Percentiles rank a stretch among this genome's conserved stretches.
Conservation (phyloP, 1,140 invertebrate species). For the Tetraneura akinire region DNA sequence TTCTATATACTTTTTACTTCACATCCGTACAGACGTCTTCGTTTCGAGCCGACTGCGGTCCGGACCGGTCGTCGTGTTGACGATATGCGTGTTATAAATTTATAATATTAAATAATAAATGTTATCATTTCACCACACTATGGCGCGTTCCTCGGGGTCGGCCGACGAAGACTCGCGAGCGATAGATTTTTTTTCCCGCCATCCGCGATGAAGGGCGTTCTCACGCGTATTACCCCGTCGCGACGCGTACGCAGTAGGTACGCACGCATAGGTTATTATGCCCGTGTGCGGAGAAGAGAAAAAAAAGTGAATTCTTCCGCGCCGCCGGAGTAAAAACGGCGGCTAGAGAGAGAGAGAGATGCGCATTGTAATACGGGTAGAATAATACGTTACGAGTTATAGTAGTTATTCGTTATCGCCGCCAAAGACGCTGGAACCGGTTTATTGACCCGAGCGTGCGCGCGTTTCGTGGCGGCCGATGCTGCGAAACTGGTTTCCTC, state of each 20-base stretch:
- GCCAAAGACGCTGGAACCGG: slow-evolving; percentile 33
- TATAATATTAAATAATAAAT: too few species aligned
- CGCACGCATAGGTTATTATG: too few species aligned
- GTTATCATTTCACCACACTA: too few species aligned
- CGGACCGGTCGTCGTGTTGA: too few species aligned
- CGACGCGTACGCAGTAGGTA: too few species aligned
- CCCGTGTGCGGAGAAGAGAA: not conserved
- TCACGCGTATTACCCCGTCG: not conserved
- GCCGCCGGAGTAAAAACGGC: too few species aligned
- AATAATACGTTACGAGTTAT: too few species aligned
- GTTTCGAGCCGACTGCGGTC: too few species aligned
- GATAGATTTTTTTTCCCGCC: slow-evolving; percentile 43
- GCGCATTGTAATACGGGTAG: too few species aligned
- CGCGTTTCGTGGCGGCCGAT: not conserved
- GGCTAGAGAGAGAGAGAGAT: not conserved
- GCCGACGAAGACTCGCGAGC: not conserved
- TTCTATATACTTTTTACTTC: too few species aligned
- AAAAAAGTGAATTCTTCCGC: slow-evolving; percentile 46
- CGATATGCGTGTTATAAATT: too few species aligned
- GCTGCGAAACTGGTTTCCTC: slow-evolving; percentile 51
- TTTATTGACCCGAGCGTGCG: slow-evolving; percentile 39
- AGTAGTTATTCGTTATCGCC: slow-evolving; percentile 27
- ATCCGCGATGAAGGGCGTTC: slow-evolving; percentile 13
- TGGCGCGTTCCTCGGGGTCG: not conserved
- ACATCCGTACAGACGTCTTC: too few species aligned